phyloP scores from a whole-genome alignment of 2,113 vertebrate genomes.

The Scophthalmus maximus region DNA sequence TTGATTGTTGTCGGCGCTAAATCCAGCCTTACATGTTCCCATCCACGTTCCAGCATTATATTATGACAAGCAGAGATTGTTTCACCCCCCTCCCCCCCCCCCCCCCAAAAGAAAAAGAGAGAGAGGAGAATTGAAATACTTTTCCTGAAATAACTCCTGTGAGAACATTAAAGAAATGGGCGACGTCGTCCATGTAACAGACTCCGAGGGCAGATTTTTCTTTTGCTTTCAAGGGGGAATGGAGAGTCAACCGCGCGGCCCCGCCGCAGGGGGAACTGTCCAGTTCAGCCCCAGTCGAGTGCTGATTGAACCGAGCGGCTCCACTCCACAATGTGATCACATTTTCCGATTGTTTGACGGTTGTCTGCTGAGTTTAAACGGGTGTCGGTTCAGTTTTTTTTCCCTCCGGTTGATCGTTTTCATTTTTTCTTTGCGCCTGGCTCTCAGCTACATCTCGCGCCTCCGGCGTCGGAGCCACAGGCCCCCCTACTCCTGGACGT shows the following conservation, averaged over 20 bases:
- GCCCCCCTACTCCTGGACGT: background rate
- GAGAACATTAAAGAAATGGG: constrained; percentile 7
- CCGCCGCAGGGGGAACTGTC: constrained; percentile 37
- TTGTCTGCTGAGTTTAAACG: too few relatives aligned
- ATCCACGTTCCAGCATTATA: too few relatives aligned
- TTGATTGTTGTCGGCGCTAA: too few relatives aligned
- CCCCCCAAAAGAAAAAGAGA: too few relatives aligned
- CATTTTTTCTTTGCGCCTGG: too few relatives aligned
- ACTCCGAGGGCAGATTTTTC: background rate
- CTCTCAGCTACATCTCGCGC: too few relatives aligned
- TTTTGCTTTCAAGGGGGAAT: constrained; percentile 2
- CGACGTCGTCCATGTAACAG: background rate
- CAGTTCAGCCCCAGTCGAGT: background rate
- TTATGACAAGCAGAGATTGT: background rate
- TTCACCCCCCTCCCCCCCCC: background rate
- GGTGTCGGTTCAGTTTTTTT: too few relatives aligned
- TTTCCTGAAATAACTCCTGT: constrained; percentile 1
- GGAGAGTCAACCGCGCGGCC: constrained; percentile 18
- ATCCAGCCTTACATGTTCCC: too few relatives aligned
- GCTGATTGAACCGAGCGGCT: constrained; percentile 25
- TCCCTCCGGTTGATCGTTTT: too few relatives aligned
- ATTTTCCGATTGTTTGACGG: too few relatives aligned
- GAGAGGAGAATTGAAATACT: background rate
- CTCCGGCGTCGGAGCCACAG: constrained; percentile 22
- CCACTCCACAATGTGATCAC: too few relatives aligned